Evolutionary conservation across 2,797 vertebrate genomes (phyloP), one percentile per base, ranked within the genome.

Genomic region (Trachops cirrhosus): DNA sequence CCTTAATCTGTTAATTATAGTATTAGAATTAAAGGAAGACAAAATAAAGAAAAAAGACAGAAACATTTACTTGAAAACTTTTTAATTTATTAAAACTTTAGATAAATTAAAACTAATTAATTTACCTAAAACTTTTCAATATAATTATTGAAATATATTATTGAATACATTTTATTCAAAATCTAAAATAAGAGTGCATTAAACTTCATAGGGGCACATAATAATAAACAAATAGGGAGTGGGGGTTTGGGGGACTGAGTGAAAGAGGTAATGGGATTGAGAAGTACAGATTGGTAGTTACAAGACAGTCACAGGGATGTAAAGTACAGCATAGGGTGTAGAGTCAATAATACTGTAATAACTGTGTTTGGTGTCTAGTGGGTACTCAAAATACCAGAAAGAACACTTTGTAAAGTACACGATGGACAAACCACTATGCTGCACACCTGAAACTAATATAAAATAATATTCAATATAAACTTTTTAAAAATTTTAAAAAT

Each of bases 141-240:
- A 21, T 54, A 54, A 54, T 75, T 88, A 52, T 16, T 79, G 19
- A 95, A 87, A 82, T 85, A 75, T 70, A n/a, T n/a, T 91, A 22
- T 74, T 87, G 5, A 77, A 91, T 48, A 85, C 15, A 44, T 74
- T 87, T 91, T 19, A 52, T 87, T 94, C 21, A 92, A 94, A 85
- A 85, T 86, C 73, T 85, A 86, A 96, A 11, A 6, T 52, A 24
- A 94, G 39, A 82, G 6, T 67, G 92, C 79, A 52, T 29, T 70
- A 21, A 80, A 62, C 34, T 93, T 85, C 41, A 44, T 34, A 78
- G 9, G 91, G 48, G 18, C 16, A 59, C 62, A 62, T n/a, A 86
- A 83, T 62, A 83, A 86, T 71, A 91, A 79, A 91, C 14, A 84
- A 88, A 68, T 0, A 41, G 74, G n/a, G 6, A 3, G 19, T 22